Percentiles rank a stretch among this genome's conserved stretches.
These are phyloP conservation scores for Oryzias sinensis DNA, from an alignment of 2,797 vertebrate species.

Conservation along the genomic window DNA sequence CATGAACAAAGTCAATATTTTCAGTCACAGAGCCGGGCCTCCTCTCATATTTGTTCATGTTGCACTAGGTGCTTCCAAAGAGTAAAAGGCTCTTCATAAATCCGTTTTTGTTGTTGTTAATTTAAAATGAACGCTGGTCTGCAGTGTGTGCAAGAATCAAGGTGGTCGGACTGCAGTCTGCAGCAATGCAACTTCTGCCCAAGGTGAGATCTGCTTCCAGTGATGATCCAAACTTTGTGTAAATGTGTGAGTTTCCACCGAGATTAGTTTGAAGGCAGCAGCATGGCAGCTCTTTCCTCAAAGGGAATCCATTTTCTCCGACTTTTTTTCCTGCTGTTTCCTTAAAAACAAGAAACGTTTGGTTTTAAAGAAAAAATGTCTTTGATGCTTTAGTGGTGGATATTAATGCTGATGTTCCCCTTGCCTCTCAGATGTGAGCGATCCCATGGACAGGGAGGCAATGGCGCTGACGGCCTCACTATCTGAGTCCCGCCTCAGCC, in stretches of 20 bases:
- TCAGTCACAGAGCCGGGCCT: constrained; percentile 35
- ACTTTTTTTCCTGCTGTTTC: constrained; percentile 50
- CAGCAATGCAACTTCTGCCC: constrained; percentile 37
- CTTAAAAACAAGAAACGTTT: constrained; percentile 34
- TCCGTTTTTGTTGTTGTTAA: constrained; percentile 6
- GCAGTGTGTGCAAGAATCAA: constrained; percentile 30
- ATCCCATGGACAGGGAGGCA: constrained; percentile 84
- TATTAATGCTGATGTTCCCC: neutral
- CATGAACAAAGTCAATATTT: constrained; percentile 20
- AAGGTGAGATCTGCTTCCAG: constrained; percentile 54
- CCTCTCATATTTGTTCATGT: constrained; percentile 28
- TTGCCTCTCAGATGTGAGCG: constrained; percentile 57
- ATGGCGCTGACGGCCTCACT: constrained; percentile 85
- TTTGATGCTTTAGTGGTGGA: neutral
- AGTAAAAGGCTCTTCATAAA: constrained; percentile 35
- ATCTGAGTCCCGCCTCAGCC: constrained; percentile 77
- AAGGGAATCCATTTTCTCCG: constrained; percentile 49
- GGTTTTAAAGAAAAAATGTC: neutral
- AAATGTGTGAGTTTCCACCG: constrained; percentile 18
- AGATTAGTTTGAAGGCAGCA: constrained; percentile 33
- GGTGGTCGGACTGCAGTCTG: constrained; percentile 39
- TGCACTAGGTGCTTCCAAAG: constrained; percentile 21
- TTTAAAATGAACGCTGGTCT: constrained; percentile 11
- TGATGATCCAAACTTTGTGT: constrained; percentile 46
- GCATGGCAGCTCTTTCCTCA: constrained; percentile 33